Percentiles rank a stretch among this genome's conserved stretches.
phyloP scores from a whole-genome alignment of 1,140 invertebrate genomes.

The Mycetomoellerius zeteki region DNA sequence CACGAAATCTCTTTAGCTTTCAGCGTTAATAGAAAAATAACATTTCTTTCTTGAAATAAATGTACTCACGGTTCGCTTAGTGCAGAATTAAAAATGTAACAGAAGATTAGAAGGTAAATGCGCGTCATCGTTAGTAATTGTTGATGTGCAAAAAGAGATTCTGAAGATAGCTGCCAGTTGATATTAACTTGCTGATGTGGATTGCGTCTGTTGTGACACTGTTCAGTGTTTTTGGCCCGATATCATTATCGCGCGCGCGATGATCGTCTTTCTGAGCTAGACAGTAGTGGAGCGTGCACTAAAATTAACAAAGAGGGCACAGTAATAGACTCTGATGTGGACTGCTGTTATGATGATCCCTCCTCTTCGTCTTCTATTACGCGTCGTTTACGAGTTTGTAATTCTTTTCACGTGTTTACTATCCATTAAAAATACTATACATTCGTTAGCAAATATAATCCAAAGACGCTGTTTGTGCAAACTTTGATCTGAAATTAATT shows the following conservation, averaged over 20 bases:
- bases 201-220: conserved; percentile 24
- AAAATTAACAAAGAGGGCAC: conserved; percentile 46
- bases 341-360: conserved; percentile 24
- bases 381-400: conserved; percentile 3
- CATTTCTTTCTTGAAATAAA: background rate
- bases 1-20: too few species aligned
- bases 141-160: background rate
- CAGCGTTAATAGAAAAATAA: background rate
- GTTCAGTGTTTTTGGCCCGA: conserved; percentile 38
- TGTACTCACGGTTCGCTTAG: conserved; percentile 25
- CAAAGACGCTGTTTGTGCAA: too few species aligned
- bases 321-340: conserved; percentile 4
- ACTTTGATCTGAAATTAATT: too few species aligned
- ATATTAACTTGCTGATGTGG: background rate
- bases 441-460: too few species aligned
- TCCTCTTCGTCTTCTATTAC: conserved; percentile 9
- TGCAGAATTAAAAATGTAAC: conserved; percentile 12
- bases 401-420: too few species aligned
- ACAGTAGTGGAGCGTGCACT: conserved; percentile 34
- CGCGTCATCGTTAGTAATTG: conserved; percentile 21
- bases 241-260: conserved; percentile 16
- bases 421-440: too few species aligned
- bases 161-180: background rate
- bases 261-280: conserved; percentile 32
- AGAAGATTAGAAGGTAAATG: conserved; percentile 1